These are phyloP conservation scores for Alaudala cheleensis DNA, from an alignment of 2,113 vertebrate species.

Conservation along the genomic window DNA sequence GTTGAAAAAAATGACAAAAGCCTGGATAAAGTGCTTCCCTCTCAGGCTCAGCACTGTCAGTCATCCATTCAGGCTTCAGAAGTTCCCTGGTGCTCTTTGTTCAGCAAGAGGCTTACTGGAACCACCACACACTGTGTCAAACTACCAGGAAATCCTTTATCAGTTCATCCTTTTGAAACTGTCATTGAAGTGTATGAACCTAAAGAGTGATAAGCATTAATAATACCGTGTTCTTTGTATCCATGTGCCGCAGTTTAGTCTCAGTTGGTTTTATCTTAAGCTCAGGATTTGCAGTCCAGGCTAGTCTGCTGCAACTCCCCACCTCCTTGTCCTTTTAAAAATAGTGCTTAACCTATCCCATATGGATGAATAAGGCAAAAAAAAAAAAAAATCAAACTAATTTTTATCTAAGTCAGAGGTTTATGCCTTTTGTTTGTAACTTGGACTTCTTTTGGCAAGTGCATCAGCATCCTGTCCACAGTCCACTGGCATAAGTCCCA, in stretches of 20 bases:
- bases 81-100: conserved; percentile 49
- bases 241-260: conserved; percentile 37
- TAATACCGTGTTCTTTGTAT: conserved; percentile 63
- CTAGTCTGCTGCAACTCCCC: neutral
- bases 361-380: neutral
- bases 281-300: conserved; percentile 39
- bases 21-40: conserved; percentile 20
- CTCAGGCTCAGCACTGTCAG: conserved; percentile 55
- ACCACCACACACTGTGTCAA: conserved; percentile 53
- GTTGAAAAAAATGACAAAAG: conserved; percentile 29
- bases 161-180: conserved; percentile 69
- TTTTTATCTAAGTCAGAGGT: conserved; percentile 10
- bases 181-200: conserved; percentile 68
- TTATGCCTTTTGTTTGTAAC: neutral
- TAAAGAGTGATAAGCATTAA: conserved; percentile 71
- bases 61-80: conserved; percentile 64
- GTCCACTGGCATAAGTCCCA: neutral
- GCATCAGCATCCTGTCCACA: rapidly evolving
- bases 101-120: conserved; percentile 67
- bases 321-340: conserved; percentile 24
- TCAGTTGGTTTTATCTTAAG: conserved; percentile 58
- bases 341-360: conserved; percentile 6
- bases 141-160: conserved; percentile 70
- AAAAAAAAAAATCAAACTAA: neutral
- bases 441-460: neutral